Conservation (phyloP, 2,797 vertebrate genomes). For the Hemitrygon akajei region DNA sequence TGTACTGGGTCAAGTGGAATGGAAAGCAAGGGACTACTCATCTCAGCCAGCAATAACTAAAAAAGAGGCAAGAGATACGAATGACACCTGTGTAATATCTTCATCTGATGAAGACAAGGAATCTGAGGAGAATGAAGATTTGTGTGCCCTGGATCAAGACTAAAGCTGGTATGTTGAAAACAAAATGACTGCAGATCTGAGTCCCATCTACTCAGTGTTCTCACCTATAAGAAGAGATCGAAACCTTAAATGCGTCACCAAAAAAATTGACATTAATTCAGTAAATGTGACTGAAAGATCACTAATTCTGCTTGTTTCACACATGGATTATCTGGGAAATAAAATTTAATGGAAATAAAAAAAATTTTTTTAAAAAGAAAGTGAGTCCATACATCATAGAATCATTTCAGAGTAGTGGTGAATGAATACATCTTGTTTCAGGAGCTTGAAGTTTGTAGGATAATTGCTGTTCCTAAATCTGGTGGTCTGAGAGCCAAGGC, state of each 20-base stretch:
- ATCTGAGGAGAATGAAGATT: slow-evolving; percentile 35
- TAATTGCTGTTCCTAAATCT: too few species aligned
- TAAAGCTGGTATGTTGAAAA: not conserved
- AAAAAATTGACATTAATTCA: not conserved
- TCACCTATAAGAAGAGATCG: not conserved
- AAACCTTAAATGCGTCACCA: not conserved
- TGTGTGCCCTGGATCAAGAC: slow-evolving; percentile 30
- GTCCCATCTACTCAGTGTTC: not conserved
- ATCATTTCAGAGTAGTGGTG: too few species aligned
- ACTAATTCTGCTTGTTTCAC: slow-evolving; percentile 2
- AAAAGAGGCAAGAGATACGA: not conserved
- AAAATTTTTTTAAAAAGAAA: too few species aligned
- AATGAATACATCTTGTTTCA: too few species aligned
- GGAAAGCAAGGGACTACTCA: too few species aligned
- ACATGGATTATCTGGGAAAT: not conserved
- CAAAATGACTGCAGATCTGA: not conserved
- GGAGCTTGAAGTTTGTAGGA: too few species aligned
- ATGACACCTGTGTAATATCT: slow-evolving; percentile 12
- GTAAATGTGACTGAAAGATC: not conserved
- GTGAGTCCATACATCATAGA: too few species aligned
- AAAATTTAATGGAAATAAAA: not conserved
- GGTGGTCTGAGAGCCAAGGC: too few species aligned
- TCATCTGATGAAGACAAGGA: slow-evolving; percentile 35
- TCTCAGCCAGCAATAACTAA: too few species aligned
- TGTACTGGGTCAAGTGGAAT: too few species aligned